Base-by-base conservation (phyloP, 1,140 invertebrate genomes). In the Drosophila jambulina region DNA sequence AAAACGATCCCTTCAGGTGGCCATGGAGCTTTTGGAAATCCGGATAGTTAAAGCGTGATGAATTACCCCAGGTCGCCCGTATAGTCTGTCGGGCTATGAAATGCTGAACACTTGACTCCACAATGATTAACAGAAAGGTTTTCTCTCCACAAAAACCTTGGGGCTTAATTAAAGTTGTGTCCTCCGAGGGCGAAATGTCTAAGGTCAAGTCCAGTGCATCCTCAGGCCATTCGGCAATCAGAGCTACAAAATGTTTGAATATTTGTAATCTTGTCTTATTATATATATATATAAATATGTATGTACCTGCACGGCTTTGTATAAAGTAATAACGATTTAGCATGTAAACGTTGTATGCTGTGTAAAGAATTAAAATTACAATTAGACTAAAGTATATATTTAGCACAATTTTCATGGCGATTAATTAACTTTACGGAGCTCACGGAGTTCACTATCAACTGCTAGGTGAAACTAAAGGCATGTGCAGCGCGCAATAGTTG, bases 31-130 rank as follows among this genome's bases (percentile, higher is more conserved):
- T 81, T 82, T 85, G n/a, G 71, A 93, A 93, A 32, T 76, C 88
- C 71, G 80, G 93, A 90, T 94, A 96, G 78, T 94, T 94, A 49
- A 93, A 94, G 64, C 95, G 94, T 8, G 80, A 78, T 27, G 78
- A 78, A 62, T 94, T 95, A 0, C 95, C 97, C 97, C 97, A 98
- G 1, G 97, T 97, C 80, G 96, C 95, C 75, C 97, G 93, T 69
- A 98, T 97, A 12, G 95, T 95, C 42, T 92, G 82, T 29, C 91
- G 93, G 36, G 94, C 93, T 27, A 95, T 94, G 61, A 95, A 94
- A 8, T 53, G 93, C 97, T 95, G 3, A 88, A 80, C 1, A 96
- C 95, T 94, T 0, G 96, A 97, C 83, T 95, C 96, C 2, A 97
- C 95, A n/a, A 97, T 93, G 59, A 97, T 95, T 2, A 97, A 92